Evolutionary conservation across 2,888 invertebrate species (phyloP), one percentile per base, ranked within the genome.

Genomic region (Ceratothoa steindachneri): DNA sequence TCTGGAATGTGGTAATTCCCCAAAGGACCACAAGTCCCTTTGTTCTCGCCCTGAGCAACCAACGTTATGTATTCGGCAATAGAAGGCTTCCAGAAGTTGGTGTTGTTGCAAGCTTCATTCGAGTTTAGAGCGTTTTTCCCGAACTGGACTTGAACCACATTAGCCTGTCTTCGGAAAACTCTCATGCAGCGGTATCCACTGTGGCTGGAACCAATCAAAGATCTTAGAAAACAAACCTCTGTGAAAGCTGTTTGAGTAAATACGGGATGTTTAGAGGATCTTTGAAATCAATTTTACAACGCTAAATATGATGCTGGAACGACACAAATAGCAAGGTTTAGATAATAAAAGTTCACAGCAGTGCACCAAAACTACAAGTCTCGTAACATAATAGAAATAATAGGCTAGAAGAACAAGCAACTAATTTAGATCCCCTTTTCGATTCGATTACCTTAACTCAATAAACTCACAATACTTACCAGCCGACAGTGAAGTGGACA

Each of bases 141-240:
- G 27, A 66, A 65, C 60, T 73, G 81, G 51, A 82, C 77, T 76
- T 82, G 82, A 53, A 93, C 89, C 30, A 92, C 90, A 81, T 88
- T 88, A 68, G 87, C 86, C 78, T 89, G 90, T 70, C 92, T 87
- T 69, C 88, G 89, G 84, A 89, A 88, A 84, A 92, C 89, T 81
- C 88, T 87, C 86, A 92, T 89, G 83, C 93, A 93, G 41, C 90
- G 89, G 84, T 91, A 91, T 2, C 92, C 91, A 30, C 90, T 91
- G 82, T 91, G 89, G 82, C 93, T 92, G 87, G 1, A 86, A 88
- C 81, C 80, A 83, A 81, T 9, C 81, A 80, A 74, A 80, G 69
- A 69, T 41, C n/a, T 51, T 30, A 53, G 29, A 52, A 64, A 64
- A 29, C 4, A 0, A 29, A 30, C 15, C 19, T 22, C 15, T 22